Conservation (phyloP, 2,113 vertebrate genomes). For the Columba livia region DNA sequence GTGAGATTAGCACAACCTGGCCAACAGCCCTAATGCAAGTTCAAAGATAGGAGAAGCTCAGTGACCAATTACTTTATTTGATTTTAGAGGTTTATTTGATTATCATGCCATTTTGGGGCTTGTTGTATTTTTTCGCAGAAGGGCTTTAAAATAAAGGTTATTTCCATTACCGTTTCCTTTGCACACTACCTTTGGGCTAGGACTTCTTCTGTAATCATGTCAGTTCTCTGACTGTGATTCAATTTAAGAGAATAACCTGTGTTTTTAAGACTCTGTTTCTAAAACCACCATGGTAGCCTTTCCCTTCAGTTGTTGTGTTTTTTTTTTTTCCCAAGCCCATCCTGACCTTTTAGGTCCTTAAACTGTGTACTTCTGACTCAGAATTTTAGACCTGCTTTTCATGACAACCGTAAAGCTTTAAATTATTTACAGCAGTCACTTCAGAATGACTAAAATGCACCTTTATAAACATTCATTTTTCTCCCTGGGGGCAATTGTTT, state of each 20-base stretch:
- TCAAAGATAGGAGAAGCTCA: not conserved
- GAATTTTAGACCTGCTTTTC: not conserved
- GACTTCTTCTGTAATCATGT: not conserved
- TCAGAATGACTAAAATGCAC: not conserved
- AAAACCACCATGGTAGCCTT: not conserved
- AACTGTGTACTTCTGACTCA: not conserved
- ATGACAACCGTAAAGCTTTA: not conserved
- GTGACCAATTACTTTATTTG: not conserved
- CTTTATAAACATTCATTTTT: not conserved
- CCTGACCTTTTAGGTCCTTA: not conserved
- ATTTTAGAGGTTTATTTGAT: not conserved
- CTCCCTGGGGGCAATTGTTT: not conserved
- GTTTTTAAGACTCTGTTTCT: not conserved
- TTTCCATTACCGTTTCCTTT: not conserved
- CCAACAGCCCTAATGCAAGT: not conserved
- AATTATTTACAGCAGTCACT: not conserved
- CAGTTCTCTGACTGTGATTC: not conserved
- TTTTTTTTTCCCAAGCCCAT: not conserved
- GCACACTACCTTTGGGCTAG: not conserved
- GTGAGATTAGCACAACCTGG: not conserved
- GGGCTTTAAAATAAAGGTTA: not conserved
- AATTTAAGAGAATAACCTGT: not conserved
- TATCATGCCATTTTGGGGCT: not conserved
- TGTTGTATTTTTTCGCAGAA: not conserved
- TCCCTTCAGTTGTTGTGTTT: not conserved